These are phyloP conservation scores for Apotomis capreana DNA, from an alignment of 2,888 invertebrate genomes.

Conservation along the genomic window DNA sequence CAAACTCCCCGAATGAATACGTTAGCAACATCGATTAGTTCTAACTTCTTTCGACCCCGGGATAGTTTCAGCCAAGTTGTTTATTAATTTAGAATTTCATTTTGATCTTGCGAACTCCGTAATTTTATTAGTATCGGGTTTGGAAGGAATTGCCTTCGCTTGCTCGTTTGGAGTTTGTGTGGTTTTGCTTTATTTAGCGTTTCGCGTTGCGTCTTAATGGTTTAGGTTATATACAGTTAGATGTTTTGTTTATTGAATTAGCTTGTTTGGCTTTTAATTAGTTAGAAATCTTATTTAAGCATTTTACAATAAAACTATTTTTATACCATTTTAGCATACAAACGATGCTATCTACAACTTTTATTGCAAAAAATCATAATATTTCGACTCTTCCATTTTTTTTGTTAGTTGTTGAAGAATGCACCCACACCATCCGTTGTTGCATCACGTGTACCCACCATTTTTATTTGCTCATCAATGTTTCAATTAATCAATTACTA, in stretches of 20 bases:
- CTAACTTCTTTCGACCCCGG: constrained; percentile 38
- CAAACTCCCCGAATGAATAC: constrained; percentile 29
- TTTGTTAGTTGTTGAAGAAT: no score
- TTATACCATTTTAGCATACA: background rate
- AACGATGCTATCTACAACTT: no score
- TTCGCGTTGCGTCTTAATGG: background rate
- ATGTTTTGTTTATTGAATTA: background rate
- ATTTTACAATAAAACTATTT: background rate
- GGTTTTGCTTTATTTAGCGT: constrained; percentile 7
- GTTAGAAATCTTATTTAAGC: no score
- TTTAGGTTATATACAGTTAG: background rate
- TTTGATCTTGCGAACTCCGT: constrained; percentile 36
- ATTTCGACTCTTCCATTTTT: no score
- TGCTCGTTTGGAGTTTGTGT: constrained; percentile 14
- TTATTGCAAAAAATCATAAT: no score
- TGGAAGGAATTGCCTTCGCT: constrained; percentile 25
- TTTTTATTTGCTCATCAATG: constrained; percentile 27
- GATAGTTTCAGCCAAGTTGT: constrained; percentile 37
- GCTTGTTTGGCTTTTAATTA: no score
- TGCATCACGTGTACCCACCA: background rate
- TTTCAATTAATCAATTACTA: constrained; percentile 39
- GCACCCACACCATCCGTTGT: background rate
- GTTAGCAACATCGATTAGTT: constrained; percentile 35
- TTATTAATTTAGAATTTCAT: constrained; percentile 41
- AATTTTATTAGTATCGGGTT: constrained; percentile 28